These are phyloP conservation scores for Gymnosoma rotundatum DNA, from an alignment of 2,888 invertebrate species.

Conservation along the genomic window DNA sequence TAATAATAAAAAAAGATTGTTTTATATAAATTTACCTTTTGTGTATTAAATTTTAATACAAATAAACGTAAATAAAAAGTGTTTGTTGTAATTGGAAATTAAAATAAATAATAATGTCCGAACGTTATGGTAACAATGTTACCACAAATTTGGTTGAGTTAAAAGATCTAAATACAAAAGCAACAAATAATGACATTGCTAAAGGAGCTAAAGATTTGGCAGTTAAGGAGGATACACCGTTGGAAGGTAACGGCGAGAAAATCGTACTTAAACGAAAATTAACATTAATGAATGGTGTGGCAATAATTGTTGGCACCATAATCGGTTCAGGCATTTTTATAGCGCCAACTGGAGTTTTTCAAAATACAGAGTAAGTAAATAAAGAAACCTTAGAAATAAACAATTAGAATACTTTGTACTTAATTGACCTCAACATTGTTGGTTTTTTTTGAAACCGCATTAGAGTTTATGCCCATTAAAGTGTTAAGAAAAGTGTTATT, in stretches of 20 bases:
- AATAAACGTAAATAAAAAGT: background rate
- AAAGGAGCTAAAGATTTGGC: conserved; percentile 43
- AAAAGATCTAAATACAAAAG: conserved; percentile 41
- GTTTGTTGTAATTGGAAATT: background rate
- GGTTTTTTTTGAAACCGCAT: background rate
- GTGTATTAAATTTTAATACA: background rate
- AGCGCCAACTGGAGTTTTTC: conserved; percentile 91
- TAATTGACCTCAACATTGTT: conserved; percentile 2
- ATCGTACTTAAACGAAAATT: conserved; percentile 91
- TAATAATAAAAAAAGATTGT: background rate
- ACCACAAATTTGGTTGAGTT: conserved; percentile 75
- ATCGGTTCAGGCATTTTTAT: conserved; percentile 97
- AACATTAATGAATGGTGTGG: conserved; percentile 92
- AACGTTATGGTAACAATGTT: conserved; percentile 78
- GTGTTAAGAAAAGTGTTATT: too few species aligned
- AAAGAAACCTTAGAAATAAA: conserved; percentile 16
- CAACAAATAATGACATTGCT: conserved; percentile 21
- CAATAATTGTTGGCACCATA: conserved; percentile 93
- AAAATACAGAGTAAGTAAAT: conserved; percentile 85
- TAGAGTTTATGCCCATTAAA: background rate
- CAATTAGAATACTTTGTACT: background rate
- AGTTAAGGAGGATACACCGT: conserved; percentile 7
- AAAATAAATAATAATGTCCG: conserved; percentile 72
- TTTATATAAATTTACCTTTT: background rate
- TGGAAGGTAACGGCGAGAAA: conserved; percentile 80